Evolutionary conservation across 1,140 invertebrate species (phyloP), one percentile per base, ranked within the genome.

Genomic region (Lasioglossum albipes): DNA sequence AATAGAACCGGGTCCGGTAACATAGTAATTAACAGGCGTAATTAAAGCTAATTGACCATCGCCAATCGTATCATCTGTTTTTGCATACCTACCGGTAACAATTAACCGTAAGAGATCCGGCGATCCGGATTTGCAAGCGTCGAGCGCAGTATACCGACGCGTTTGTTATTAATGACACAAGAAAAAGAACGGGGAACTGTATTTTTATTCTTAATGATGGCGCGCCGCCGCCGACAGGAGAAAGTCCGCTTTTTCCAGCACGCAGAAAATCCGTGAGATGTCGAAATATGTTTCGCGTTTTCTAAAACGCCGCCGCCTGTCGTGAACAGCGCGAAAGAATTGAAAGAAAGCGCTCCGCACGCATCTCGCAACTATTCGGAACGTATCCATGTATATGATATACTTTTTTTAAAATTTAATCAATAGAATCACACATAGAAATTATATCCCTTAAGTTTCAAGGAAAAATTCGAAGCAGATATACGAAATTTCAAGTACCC

Each of bases 161-260:
- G 20, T 74, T 74, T 16, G 41, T 74, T 72, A 74, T 66, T 79
- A 79, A 79, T 59, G 75, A 64, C 68, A 72, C 0, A 27, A 49
- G 22, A 22, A 59, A 22, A 31, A 76, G 41, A 61, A 59, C 20
- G 12, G 52, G 4, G 12, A 66, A 45, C 49, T 5, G 22, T 57
- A 66, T 66, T 45, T 57, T 64, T 78, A 66, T 74, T 42, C 62
- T 57, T 59, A 71, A 71, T 31, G 13, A 31, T n/a, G 41, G 20
- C 42, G 65, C 52, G 16, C 31, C 18, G 18, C 52, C 16, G 52
- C 20, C 6, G 52, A 49, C 45, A 49, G 7, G 77, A 74, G 77
- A 79, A 79, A 79, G 77, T 49, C 73, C 49, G 77, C 36, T 74
- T 79, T 79, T 79, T 74, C 77, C 64, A 41, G 41, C 77, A 31